Evolutionary conservation across 2,797 vertebrate genomes (phyloP).

Genomic region (Manis crassicaudata): DNA sequence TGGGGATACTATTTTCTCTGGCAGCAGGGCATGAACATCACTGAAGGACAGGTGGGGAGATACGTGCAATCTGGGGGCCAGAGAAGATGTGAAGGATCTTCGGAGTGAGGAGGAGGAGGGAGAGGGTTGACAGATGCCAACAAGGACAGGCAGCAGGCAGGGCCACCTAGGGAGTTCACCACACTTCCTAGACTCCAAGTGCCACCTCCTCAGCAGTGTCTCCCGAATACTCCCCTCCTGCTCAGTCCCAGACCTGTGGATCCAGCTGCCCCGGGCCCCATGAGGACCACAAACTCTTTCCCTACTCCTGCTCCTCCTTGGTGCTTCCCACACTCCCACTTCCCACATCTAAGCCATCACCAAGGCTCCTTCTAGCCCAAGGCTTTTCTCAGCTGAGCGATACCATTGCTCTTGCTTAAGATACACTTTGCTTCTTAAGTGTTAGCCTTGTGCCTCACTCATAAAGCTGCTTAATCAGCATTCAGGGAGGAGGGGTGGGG

Average conservation of each 20-base stretch:
- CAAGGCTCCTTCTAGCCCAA: not conserved
- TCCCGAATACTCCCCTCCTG: not conserved
- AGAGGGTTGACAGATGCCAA: not conserved
- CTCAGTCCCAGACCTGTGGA: not conserved
- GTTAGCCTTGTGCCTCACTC: not conserved
- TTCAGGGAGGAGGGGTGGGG: not conserved
- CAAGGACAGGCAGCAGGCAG: not conserved
- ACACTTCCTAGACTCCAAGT: not conserved
- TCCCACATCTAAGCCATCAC: not conserved
- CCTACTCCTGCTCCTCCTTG: not conserved
- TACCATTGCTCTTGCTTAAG: not conserved
- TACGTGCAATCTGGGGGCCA: not conserved
- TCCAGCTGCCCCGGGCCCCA: not conserved
- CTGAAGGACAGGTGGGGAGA: not conserved
- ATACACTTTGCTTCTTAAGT: not conserved
- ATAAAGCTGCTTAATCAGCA: not conserved
- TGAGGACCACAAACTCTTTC: not conserved
- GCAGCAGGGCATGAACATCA: not conserved
- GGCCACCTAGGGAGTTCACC: no score
- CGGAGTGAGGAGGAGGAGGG: not conserved
- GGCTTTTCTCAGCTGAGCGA: not conserved
- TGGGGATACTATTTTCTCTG: not conserved
- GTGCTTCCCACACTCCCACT: not conserved
- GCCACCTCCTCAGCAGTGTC: not conserved
- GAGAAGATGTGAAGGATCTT: not conserved